These are phyloP conservation scores for Hypomecis atomaria DNA, from an alignment of 2,888 invertebrate genomes.

Conservation along the genomic window DNA sequence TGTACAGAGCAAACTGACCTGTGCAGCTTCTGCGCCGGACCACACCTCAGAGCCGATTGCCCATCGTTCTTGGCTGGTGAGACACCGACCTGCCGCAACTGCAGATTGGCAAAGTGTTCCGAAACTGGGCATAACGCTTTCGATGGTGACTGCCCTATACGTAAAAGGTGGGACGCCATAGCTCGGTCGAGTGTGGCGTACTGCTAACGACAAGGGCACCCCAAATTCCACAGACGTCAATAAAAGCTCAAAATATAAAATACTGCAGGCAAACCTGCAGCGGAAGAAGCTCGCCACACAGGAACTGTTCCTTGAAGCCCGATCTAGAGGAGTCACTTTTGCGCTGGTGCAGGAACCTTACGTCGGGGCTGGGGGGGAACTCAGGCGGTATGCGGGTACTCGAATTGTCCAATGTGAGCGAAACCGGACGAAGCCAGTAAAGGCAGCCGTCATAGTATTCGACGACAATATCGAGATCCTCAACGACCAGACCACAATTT, in stretches of 20 bases:
- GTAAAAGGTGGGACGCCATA: not conserved
- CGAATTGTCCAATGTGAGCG: slow-evolving; percentile 1
- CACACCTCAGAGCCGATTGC: no score
- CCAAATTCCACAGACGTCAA: not conserved
- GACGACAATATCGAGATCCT: slow-evolving; percentile 10
- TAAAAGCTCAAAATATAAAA: no score
- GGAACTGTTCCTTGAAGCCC: slow-evolving; percentile 4
- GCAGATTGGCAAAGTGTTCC: no score
- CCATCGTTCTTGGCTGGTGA: no score
- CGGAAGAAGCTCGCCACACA: slow-evolving; percentile 4
- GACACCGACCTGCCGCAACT: no score
- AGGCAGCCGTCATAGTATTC: slow-evolving; percentile 18
- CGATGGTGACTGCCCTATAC: slow-evolving; percentile 10
- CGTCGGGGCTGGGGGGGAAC: slow-evolving; percentile 3
- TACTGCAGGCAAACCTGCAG: slow-evolving; percentile 2
- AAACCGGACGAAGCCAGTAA: slow-evolving; percentile 7
- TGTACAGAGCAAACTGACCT: no score
- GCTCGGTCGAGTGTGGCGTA: not conserved
- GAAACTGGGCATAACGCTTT: no score
- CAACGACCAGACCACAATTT: not conserved
- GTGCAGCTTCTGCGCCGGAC: no score
- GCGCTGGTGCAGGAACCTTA: slow-evolving; percentile 18
- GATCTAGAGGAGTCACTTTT: not conserved
- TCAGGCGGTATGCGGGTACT: not conserved
- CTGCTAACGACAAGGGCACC: not conserved